Evolutionary conservation across 2,113 vertebrate genomes (phyloP).

Genomic region (Barnardius zonarius): DNA sequence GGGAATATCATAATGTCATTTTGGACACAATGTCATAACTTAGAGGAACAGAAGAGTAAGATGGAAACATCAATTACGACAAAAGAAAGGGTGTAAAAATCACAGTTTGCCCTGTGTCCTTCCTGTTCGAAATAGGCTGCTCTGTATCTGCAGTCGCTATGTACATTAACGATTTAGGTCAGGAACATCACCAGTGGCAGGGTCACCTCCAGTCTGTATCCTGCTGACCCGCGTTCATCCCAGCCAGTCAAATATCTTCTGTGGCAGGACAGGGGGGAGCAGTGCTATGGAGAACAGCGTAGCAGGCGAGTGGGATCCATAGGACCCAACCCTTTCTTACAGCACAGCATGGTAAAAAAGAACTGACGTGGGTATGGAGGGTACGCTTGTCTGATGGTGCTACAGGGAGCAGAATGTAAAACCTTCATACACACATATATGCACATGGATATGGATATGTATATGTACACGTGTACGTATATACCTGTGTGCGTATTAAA

Average conservation of each 20-base stretch:
- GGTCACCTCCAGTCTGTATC: not conserved
- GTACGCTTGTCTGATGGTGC: not conserved
- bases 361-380: not conserved
- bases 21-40: constrained; percentile 56
- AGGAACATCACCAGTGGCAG: not conserved
- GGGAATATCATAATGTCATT: constrained; percentile 46
- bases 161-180: not conserved
- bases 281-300: accelerated
- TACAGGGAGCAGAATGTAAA: not conserved
- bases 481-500: not conserved
- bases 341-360: not conserved
- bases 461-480: no score
- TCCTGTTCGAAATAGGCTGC: not conserved
- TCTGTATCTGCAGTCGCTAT: accelerated
- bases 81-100: constrained; percentile 35
- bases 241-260: not conserved
- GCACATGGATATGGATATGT: not conserved
- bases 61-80: constrained; percentile 22
- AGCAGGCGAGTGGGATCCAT: accelerated
- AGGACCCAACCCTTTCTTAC: not conserved
- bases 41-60: constrained; percentile 42
- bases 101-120: not conserved
- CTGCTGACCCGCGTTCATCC: not conserved
- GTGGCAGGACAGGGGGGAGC: not conserved
- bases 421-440: not conserved